A percentile compares a stretch with the other conserved stretches of the same genome.
These are phyloP conservation scores for Cephalopachus bancanus DNA, from an alignment of 2,797 vertebrate species.

Conservation along the genomic window DNA sequence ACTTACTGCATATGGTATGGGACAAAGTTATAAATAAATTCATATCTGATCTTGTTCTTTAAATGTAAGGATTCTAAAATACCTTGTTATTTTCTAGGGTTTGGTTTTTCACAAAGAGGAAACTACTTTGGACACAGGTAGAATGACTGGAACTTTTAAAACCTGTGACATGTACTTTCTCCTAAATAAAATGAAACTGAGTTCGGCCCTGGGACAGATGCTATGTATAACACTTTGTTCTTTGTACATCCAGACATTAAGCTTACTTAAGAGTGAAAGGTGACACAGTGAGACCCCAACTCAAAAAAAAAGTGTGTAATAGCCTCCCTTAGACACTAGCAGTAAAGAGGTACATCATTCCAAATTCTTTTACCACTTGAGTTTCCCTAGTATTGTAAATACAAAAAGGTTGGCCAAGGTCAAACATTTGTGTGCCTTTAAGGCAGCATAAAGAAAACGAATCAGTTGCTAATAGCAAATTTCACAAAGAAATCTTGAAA, in stretches of 20 bases:
- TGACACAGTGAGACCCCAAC: too few species aligned
- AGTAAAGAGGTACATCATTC: slow-evolving; percentile 47
- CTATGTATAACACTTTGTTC: slow-evolving; percentile 42
- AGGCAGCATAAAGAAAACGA: slow-evolving; percentile 14
- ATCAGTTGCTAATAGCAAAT: slow-evolving; percentile 46
- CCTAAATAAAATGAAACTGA: slow-evolving; percentile 59
- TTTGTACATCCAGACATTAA: slow-evolving; percentile 58
- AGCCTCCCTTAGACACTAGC: slow-evolving; percentile 51
- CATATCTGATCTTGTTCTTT: slow-evolving; percentile 58
- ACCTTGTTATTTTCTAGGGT: background rate
- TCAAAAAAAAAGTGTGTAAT: background rate
- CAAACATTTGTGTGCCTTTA: slow-evolving; percentile 22
- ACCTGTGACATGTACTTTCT: slow-evolving; percentile 44
- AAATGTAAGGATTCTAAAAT: slow-evolving; percentile 40
- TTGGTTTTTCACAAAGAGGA: background rate
- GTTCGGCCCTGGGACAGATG: slow-evolving; percentile 23
- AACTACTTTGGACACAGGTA: background rate
- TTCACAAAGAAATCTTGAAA: slow-evolving; percentile 60
- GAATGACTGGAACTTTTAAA: background rate
- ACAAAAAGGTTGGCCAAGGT: slow-evolving; percentile 20
- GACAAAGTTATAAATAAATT: slow-evolving; percentile 30
- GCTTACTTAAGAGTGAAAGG: background rate
- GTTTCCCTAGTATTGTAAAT: slow-evolving; percentile 1
- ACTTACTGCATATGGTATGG: background rate
- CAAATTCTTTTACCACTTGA: slow-evolving; percentile 32